Percentiles rank a stretch among this genome's conserved stretches.
Conservation (phyloP, 1,140 invertebrate species). For the Pararge aegeria region DNA sequence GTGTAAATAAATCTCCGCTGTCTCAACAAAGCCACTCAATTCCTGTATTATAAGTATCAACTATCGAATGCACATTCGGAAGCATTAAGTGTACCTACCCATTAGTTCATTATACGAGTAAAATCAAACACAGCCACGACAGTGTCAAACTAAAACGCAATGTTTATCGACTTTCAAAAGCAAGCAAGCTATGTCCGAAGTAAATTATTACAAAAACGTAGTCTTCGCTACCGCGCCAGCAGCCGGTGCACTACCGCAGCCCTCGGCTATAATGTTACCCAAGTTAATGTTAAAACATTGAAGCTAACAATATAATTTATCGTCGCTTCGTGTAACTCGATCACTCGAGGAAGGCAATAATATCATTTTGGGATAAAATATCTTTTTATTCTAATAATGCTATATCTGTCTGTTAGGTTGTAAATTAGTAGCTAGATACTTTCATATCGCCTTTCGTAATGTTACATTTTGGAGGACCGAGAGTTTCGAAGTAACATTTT, state of each 20-base stretch:
- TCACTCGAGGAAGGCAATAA: not conserved
- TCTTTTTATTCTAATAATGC: not conserved
- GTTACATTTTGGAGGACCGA: no score
- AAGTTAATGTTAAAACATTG: not conserved
- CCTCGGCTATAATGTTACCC: not conserved
- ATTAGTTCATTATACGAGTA: no score
- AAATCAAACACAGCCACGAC: not conserved
- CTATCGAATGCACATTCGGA: no score
- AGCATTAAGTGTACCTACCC: no score
- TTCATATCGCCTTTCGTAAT: no score
- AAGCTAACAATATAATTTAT: not conserved
- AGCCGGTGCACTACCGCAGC: not conserved
- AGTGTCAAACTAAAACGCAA: not conserved
- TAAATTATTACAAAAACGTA: not conserved
- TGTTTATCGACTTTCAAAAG: not conserved
- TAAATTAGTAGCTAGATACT: not conserved
- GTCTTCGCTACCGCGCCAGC: not conserved
- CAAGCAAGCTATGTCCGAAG: not conserved
- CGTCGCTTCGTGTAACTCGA: not conserved
- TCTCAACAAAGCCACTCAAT: no score
- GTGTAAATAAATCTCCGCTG: no score
- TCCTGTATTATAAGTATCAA: no score
- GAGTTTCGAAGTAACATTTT: no score
- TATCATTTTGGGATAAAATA: not conserved
- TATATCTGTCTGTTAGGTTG: not conserved